Percentiles rank a stretch among this genome's conserved stretches.
Evolutionary conservation across 2,888 invertebrate species (phyloP).

Genomic region (Aleiodes leptofemur): DNA sequence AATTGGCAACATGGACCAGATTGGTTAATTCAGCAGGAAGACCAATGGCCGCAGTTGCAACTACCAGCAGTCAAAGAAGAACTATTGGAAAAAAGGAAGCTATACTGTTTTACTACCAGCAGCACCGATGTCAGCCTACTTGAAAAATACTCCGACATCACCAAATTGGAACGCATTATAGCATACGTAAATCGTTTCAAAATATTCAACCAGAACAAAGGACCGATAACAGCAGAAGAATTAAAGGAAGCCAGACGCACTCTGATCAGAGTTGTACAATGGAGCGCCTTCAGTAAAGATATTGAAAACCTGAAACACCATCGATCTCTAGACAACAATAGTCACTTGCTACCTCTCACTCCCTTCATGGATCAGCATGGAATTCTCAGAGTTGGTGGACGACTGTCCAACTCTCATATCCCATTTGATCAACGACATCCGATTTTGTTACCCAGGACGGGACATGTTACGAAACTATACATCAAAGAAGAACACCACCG

Average conservation of each 20-base stretch:
- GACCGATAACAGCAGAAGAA: constrained; percentile 27
- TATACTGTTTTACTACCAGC: not conserved
- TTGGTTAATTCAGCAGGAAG: constrained; percentile 42
- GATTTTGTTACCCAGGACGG: not conserved
- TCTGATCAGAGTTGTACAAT: constrained; percentile 38
- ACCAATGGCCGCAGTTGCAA: constrained; percentile 39
- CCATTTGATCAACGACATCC: not conserved
- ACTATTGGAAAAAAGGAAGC: not conserved
- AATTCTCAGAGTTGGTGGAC: not conserved
- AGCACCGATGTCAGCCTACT: not conserved
- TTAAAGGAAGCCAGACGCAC: constrained; percentile 17
- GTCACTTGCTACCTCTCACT: constrained; percentile 19
- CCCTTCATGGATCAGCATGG: constrained; percentile 28
- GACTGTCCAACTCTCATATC: not conserved
- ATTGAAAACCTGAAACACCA: not conserved
- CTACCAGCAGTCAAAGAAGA: constrained; percentile 1
- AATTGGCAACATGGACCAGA: constrained; percentile 49
- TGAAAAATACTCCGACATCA: constrained; percentile 26
- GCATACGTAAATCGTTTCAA: constrained; percentile 43
- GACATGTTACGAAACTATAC: not conserved
- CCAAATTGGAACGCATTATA: constrained; percentile 30
- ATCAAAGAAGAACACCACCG: not conserved
- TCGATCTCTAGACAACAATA: not conserved
- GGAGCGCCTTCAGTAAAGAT: constrained; percentile 35
- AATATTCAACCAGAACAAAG: constrained; percentile 14